Conservation (phyloP, 2,113 vertebrate species). For the Pungitius pungitius region DNA sequence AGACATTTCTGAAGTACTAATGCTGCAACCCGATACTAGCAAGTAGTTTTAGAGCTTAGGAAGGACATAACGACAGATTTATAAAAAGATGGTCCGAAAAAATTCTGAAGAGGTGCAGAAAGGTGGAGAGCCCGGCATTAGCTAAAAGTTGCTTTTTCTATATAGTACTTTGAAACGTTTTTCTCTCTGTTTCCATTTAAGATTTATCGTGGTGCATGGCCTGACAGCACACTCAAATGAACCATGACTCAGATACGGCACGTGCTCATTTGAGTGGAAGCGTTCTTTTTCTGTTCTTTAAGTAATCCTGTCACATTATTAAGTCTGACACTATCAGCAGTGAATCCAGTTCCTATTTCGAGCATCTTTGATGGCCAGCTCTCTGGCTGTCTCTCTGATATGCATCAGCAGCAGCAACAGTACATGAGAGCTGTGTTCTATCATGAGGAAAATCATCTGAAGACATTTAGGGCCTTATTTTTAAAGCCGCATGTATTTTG, state of each 20-base stretch:
- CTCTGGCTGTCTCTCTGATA: slow-evolving; percentile 65
- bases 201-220: neutral
- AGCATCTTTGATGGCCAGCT: slow-evolving; percentile 54
- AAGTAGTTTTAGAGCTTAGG: neutral
- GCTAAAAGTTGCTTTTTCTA: neutral
- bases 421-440: slow-evolving; percentile 28
- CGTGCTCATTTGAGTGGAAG: slow-evolving; percentile 27
- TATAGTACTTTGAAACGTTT: neutral
- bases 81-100: neutral
- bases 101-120: neutral
- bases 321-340: slow-evolving; percentile 66
- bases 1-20: neutral
- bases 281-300: slow-evolving; percentile 32
- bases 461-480: slow-evolving; percentile 13
- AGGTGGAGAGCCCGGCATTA: too few species aligned
- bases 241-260: slow-evolving; percentile 11
- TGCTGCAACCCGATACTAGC: neutral
- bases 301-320: slow-evolving; percentile 61
- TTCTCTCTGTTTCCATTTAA: neutral
- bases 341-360: slow-evolving; percentile 65
- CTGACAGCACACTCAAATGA: slow-evolving; percentile 20
- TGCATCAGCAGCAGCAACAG: slow-evolving; percentile 53
- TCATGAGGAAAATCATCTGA: slow-evolving; percentile 23
- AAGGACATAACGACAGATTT: slow-evolving; percentile 1
- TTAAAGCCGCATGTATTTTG: slow-evolving; percentile 6